Evolutionary conservation across 2,888 invertebrate species (phyloP), one percentile per base, ranked within the genome.

Genomic region (Linnaemya tessellans): DNA sequence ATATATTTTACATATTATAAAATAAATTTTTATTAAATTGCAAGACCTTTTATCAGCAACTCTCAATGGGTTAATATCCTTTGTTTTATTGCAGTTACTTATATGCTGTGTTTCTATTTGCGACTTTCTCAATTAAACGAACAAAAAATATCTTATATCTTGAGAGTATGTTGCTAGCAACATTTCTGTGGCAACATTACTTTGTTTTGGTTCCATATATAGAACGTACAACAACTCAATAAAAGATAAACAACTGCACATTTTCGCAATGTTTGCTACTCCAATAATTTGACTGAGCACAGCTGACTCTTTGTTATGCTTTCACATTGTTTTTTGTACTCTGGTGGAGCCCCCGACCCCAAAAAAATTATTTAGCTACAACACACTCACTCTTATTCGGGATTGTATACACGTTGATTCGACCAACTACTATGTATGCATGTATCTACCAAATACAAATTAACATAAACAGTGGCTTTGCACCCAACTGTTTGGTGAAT

Each of bases 401-500:
- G n/a, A 38, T 51, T 81, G 22, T 74, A 74, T 73, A 58, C 43
- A 62, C 62, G 35, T 75, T 81, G 75, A 65, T 62, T 38, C 64
- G 30, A 51, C 49, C 20, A 73, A 68, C 77, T 67, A 30, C 30
- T n/a, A n/a, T n/a, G n/a, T n/a, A 67, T 35, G 38, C 22, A 67
- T 58, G 79, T 85, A 85, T 85, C 85, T 85, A 70, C 30, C 73
- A 81, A 84, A 84, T 22, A 58, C 51, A 70, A 70, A 67, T 49
- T 65, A 74, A 80, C 43, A 68, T 38, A 74, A 77, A 77, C 67
- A 77, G 74, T 82, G 79, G 79, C 85, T 85, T 79, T 85, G 79
- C 82, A 85, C 85, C 85, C 85, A 85, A 79, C 64, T 71, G 82
- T 82, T 75, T 71, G 43, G 65, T 35, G 73, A 82, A 71, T 80